Evolutionary conservation across 2,113 vertebrate genomes (phyloP).

Genomic region (Drymodes brunneopygia): DNA sequence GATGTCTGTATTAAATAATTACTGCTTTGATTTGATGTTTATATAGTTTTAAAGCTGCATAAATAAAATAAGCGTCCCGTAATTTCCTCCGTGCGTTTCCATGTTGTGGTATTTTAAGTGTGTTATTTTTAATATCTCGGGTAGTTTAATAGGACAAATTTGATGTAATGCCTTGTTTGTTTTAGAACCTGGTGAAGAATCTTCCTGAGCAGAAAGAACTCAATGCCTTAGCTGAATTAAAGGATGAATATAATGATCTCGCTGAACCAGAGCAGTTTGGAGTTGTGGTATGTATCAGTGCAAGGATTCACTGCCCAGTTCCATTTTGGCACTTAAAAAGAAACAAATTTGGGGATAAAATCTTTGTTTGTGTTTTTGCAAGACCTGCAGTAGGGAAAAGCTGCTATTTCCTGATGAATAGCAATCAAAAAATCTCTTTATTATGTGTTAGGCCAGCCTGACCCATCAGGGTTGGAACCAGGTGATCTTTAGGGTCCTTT

Average conservation of each 20-base stretch:
- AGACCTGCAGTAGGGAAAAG: neutral
- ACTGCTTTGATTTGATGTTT: constrained; percentile 37
- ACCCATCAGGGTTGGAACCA: neutral
- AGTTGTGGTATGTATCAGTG: constrained; percentile 87
- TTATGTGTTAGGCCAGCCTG: neutral
- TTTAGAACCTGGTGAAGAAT: constrained; percentile 94
- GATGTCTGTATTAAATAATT: constrained; percentile 31
- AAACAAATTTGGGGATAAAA: neutral
- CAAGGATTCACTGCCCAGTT: neutral
- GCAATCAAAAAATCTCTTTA: neutral
- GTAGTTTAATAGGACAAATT: neutral
- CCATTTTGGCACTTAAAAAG: neutral
- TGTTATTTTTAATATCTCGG: neutral
- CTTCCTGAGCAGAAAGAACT: constrained; percentile 94
- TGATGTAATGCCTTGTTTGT: constrained; percentile 35
- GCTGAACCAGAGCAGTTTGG: constrained; percentile 96
- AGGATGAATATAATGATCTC: constrained; percentile 90
- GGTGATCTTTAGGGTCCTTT: neutral
- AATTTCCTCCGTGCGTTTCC: neutral
- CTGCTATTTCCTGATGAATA: neutral
- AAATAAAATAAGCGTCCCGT: neutral
- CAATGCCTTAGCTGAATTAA: constrained; percentile 86
- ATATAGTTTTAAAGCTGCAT: neutral
- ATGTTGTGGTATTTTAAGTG: neutral
- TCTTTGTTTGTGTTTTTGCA: neutral